Evolutionary conservation across 2,797 vertebrate species (phyloP).

Genomic region (Pteronotus mesoamericanus): DNA sequence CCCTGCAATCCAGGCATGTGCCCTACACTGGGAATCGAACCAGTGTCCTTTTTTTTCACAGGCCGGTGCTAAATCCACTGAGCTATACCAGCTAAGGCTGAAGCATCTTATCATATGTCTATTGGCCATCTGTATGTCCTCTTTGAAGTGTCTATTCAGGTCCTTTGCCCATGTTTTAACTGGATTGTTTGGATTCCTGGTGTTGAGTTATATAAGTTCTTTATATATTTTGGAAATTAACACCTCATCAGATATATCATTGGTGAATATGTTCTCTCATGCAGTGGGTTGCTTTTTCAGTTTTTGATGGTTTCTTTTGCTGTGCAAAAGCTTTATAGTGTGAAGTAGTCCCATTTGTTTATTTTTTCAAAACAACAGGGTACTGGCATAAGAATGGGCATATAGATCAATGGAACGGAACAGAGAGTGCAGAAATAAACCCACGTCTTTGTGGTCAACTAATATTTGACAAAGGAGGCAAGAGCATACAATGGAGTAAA

Average conservation of each 20-base stretch:
- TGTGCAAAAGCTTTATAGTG: background rate
- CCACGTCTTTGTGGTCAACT: background rate
- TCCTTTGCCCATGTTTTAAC: background rate
- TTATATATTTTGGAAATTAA: background rate
- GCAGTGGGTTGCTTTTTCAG: background rate
- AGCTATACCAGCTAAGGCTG: too few species aligned
- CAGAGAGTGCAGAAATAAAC: background rate
- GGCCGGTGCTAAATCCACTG: too few species aligned
- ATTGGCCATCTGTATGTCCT: background rate
- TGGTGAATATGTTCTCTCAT: background rate
- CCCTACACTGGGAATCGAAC: too few species aligned
- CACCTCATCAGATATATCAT: background rate
- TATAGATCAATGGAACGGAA: background rate
- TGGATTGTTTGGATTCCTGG: background rate
- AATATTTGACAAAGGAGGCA: background rate
- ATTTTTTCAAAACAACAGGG: background rate
- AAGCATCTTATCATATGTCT: too few species aligned
- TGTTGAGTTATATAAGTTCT: background rate
- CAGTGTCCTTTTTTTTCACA: too few species aligned
- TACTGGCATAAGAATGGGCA: background rate
- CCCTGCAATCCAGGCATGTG: too few species aligned
- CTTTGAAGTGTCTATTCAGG: background rate
- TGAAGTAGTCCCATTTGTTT: background rate
- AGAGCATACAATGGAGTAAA: background rate
- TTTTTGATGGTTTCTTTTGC: background rate